These are phyloP conservation scores for Taurulus bubalis DNA, from an alignment of 2,113 vertebrate species.

Conservation along the genomic window DNA sequence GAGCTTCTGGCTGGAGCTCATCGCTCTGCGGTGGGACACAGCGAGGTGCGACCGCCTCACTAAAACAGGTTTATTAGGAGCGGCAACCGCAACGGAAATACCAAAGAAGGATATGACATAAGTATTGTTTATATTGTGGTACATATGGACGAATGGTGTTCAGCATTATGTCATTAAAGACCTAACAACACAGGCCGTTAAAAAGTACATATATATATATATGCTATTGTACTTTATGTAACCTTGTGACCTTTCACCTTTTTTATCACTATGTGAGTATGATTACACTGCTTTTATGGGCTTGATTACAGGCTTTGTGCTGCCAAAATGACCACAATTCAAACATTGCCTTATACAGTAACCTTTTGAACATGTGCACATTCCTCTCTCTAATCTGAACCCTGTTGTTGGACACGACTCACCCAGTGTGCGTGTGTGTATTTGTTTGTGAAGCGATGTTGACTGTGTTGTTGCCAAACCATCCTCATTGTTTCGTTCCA, in stretches of 20 bases:
- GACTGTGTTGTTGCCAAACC: conserved; percentile 46
- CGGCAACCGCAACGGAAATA: conserved; percentile 32
- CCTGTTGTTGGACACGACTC: conserved; percentile 54
- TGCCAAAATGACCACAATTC: not conserved
- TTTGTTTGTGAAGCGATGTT: conserved; percentile 12
- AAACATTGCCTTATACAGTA: conserved; percentile 6
- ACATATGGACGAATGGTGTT: not conserved
- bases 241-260: not conserved
- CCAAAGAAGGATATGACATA: conserved; percentile 3
- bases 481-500: conserved; percentile 64
- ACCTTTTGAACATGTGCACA: not conserved
- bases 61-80: conserved; percentile 52
- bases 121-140: not conserved
- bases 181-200: not conserved
- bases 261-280: not conserved
- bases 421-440: conserved; percentile 27
- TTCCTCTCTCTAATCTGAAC: conserved; percentile 29
- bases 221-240: not conserved
- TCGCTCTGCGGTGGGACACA: conserved; percentile 43
- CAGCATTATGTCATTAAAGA: not conserved
- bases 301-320: not conserved
- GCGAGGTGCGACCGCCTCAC: conserved; percentile 34
- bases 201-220: not conserved
- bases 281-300: not conserved
- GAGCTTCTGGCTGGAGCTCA: conserved; percentile 45